Evolutionary conservation across 2,113 vertebrate genomes (phyloP).

Genomic region (Daubentonia madagascariensis): DNA sequence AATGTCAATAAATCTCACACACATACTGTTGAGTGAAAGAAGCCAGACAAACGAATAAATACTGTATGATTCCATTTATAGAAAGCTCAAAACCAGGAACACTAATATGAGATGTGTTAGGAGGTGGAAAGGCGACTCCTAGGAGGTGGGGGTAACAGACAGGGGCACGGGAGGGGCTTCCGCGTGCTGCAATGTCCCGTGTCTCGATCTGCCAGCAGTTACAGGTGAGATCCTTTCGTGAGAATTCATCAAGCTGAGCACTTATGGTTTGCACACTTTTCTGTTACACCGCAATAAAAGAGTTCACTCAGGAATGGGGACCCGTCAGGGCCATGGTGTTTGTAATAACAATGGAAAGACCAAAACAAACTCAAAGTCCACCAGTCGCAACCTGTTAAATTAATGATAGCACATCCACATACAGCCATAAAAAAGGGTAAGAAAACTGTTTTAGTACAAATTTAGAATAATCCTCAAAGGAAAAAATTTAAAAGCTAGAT

Average conservation of each 20-base stretch:
- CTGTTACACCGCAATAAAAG: accelerated
- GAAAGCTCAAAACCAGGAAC: neutral
- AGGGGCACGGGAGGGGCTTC: neutral
- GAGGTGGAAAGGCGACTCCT: neutral
- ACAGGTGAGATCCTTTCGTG: neutral
- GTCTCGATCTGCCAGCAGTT: neutral
- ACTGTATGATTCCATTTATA: neutral
- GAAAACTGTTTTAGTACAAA: neutral
- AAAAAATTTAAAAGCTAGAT: neutral
- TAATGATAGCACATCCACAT: accelerated
- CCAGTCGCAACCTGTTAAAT: accelerated
- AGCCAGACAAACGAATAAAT: neutral
- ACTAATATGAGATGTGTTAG: no score
- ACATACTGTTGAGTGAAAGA: neutral
- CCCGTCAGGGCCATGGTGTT: accelerated
- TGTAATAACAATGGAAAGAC: neutral
- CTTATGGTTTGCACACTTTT: accelerated
- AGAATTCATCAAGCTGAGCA: neutral
- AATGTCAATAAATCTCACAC: neutral
- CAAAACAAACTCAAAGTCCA: neutral
- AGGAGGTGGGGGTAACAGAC: accelerated
- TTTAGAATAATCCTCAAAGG: neutral
- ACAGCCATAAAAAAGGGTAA: neutral
- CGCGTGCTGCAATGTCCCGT: no score
- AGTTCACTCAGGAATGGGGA: accelerated